Percentiles rank a stretch among this genome's conserved stretches.
phyloP scores from a whole-genome alignment of 1,140 invertebrate species.

The Trichonephila clavata region DNA sequence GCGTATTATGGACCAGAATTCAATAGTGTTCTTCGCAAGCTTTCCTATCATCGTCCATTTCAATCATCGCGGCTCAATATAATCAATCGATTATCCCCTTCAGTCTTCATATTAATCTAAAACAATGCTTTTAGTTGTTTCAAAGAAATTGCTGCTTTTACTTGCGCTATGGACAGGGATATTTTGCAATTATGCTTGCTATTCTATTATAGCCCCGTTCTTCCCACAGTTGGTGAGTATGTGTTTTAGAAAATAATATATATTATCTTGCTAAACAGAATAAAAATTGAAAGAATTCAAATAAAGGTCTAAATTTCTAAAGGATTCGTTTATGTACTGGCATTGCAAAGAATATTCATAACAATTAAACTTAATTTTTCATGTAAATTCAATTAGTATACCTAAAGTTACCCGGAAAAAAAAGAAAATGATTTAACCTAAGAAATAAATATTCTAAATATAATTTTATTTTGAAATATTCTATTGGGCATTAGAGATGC shows the following conservation, averaged over 20 bases:
- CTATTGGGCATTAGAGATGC: no score
- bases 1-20: not conserved
- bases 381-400: no score
- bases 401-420: no score
- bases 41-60: slow-evolving; percentile 31
- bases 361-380: no score
- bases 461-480: no score
- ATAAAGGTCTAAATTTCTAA: no score
- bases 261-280: no score
- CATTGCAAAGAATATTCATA: no score
- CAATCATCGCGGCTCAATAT: not conserved
- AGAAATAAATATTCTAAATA: no score
- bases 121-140: slow-evolving; percentile 53
- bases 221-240: slow-evolving; percentile 75
- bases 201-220: slow-evolving; percentile 76
- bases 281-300: no score
- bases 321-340: no score
- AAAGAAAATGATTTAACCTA: no score
- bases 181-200: slow-evolving; percentile 76
- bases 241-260: not conserved
- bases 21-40: not conserved
- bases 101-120: not conserved
- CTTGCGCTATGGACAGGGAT: slow-evolving; percentile 71
- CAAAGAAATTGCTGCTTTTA: slow-evolving; percentile 61
- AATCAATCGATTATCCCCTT: not conserved